A percentile compares a stretch with the other conserved stretches of the same genome.
phyloP scores from a whole-genome alignment of 2,888 invertebrate genomes.

The Phortica okadai region DNA sequence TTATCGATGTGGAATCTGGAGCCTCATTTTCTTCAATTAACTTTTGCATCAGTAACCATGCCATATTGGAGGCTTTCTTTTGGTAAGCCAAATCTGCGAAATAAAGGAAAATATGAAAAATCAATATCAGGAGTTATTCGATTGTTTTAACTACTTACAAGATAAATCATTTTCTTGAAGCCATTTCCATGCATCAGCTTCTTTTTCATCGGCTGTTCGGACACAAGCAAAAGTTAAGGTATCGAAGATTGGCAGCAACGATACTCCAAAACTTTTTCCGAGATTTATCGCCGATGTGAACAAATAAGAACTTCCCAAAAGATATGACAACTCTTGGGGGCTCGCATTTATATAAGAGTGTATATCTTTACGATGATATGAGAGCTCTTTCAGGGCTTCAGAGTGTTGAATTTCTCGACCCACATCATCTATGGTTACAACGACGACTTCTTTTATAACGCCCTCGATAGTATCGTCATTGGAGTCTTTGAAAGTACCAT shows the following conservation, averaged over 20 bases:
- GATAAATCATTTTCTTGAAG: slow-evolving; percentile 84
- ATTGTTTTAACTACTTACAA: slow-evolving; percentile 72
- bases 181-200: slow-evolving; percentile 83
- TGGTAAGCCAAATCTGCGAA: slow-evolving; percentile 72
- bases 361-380: slow-evolving; percentile 78
- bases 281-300: slow-evolving; percentile 83
- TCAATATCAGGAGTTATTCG: neutral
- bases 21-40: slow-evolving; percentile 81
- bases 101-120: neutral
- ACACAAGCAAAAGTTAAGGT: slow-evolving; percentile 83
- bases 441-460: slow-evolving; percentile 77
- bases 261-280: slow-evolving; percentile 80
- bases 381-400: slow-evolving; percentile 79
- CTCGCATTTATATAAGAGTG: slow-evolving; percentile 77
- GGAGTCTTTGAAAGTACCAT: slow-evolving; percentile 31
- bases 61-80: slow-evolving; percentile 75
- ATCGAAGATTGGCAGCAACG: slow-evolving; percentile 81
- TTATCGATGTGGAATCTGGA: slow-evolving; percentile 78
- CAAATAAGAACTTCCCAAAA: slow-evolving; percentile 82
- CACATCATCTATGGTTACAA: slow-evolving; percentile 81
- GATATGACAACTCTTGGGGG: slow-evolving; percentile 82
- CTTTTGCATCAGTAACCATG: slow-evolving; percentile 83
- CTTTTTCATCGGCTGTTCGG: slow-evolving; percentile 78
- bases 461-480: slow-evolving; percentile 39
- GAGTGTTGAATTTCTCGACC: slow-evolving; percentile 83